A percentile compares a stretch with the other conserved stretches of the same genome.
These are phyloP conservation scores for Xenopus tropicalis DNA, from an alignment of 2,113 vertebrate species.

Conservation along the genomic window UCB_Xtro_10.0 CM004445.2:117765501-117766000, in stretches of 20 bases:
- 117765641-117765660: not conserved
- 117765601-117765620: no score
- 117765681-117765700: no score
- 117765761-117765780: no score
- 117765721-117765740: not conserved
- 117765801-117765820: not conserved
- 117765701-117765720: not conserved
- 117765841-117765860: not conserved
- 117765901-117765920: not conserved
- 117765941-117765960: not conserved
- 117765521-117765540: no score
- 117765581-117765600: no score
- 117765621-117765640: no score
- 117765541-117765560: no score
- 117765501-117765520: no score
- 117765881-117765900: not conserved
- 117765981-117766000: not conserved
- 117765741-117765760: no score
- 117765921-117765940: not conserved
- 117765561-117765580: not conserved
- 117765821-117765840: not conserved
- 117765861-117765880: not conserved
- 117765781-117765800: not conserved
- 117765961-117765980: no score
- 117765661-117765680: not conserved